These are phyloP conservation scores for Boleophthalmus pectinirostris DNA, from an alignment of 2,113 vertebrate genomes.

Conservation along the genomic window DNA sequence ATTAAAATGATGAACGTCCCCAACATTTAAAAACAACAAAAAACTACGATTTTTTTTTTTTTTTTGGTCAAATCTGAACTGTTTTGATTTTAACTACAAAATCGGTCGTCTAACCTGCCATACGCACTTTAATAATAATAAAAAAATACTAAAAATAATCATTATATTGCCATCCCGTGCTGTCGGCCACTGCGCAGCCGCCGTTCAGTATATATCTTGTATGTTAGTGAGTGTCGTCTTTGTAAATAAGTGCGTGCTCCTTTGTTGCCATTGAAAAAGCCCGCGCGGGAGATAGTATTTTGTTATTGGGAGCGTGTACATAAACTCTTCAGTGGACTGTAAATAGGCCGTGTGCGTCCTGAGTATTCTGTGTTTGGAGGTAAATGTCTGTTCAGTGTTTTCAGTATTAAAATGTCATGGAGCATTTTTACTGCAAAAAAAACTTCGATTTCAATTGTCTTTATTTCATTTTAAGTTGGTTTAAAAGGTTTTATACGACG, in stretches of 20 bases:
- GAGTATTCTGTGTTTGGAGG: slow-evolving; percentile 81
- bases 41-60: too few species aligned
- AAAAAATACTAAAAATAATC: neutral
- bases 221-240: slow-evolving; percentile 79
- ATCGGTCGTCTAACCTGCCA: too few species aligned
- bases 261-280: slow-evolving; percentile 73
- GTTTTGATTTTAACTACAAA: too few species aligned
- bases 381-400: slow-evolving; percentile 85
- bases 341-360: slow-evolving; percentile 86
- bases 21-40: too few species aligned
- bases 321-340: slow-evolving; percentile 81
- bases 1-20: too few species aligned
- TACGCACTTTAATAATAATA: neutral
- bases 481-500: neutral
- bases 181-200: slow-evolving; percentile 77
- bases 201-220: slow-evolving; percentile 64
- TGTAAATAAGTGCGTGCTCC: slow-evolving; percentile 83
- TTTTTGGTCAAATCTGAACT: too few species aligned
- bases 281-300: slow-evolving; percentile 76
- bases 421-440: slow-evolving; percentile 74
- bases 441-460: slow-evolving; percentile 53
- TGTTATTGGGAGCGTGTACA: slow-evolving; percentile 84
- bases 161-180: slow-evolving; percentile 59
- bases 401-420: slow-evolving; percentile 78
- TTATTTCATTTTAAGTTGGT: slow-evolving; percentile 31